These are phyloP conservation scores for Distichodus sexfasciatus DNA, from an alignment of 2,797 vertebrate genomes.

Conservation along the genomic window DNA sequence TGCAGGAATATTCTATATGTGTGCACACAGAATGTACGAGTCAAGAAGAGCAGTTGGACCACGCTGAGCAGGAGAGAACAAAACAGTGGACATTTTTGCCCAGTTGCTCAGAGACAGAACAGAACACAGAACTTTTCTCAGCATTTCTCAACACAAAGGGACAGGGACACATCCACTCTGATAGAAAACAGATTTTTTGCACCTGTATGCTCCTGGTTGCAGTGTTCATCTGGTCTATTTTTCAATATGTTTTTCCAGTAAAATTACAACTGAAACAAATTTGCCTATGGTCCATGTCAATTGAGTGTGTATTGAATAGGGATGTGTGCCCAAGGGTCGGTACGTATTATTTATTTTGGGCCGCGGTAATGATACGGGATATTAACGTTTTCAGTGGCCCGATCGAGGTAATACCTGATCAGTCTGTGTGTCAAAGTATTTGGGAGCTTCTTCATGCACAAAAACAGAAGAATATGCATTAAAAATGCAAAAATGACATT, in stretches of 20 bases:
- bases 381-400: too few relatives aligned
- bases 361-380: too few relatives aligned
- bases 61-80: constrained; percentile 59
- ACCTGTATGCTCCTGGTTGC: background rate
- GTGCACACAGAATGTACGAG: constrained; percentile 84
- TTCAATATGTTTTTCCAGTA: background rate
- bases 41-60: constrained; percentile 73
- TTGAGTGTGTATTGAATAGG: background rate
- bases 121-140: background rate
- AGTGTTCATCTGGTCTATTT: background rate
- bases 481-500: too few relatives aligned
- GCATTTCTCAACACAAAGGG: background rate
- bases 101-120: background rate
- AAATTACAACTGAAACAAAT: too few relatives aligned
- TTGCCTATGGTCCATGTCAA: background rate
- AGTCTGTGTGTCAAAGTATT: too few relatives aligned
- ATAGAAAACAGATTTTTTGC: background rate
- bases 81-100: constrained; percentile 30
- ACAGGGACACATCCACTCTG: background rate
- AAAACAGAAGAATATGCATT: too few relatives aligned
- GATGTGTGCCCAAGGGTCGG: too few relatives aligned
- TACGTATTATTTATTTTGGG: too few relatives aligned
- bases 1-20: constrained; percentile 89
- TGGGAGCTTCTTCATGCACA: too few relatives aligned
- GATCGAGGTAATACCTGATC: too few relatives aligned